These are phyloP conservation scores for Criorhina ranunculi DNA, from an alignment of 2,888 invertebrate species.

Conservation along the genomic window DNA sequence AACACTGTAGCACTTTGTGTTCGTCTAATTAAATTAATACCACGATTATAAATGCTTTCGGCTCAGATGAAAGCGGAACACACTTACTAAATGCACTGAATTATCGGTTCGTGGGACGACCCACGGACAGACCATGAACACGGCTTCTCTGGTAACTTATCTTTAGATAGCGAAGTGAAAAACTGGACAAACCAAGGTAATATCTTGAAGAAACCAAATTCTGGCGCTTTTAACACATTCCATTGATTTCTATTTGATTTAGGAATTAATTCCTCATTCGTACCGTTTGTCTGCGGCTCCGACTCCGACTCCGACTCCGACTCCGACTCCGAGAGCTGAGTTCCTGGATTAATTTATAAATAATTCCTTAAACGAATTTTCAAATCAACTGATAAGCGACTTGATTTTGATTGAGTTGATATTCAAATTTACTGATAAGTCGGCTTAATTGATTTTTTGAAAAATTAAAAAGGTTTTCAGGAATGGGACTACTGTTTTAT, in stretches of 20 bases:
- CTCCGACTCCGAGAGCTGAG: not conserved
- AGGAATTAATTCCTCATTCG: conserved; percentile 34
- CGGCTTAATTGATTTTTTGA: conserved; percentile 52
- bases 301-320: too few relatives aligned
- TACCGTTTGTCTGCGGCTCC: conserved; percentile 5
- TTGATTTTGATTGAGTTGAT: conserved; percentile 48
- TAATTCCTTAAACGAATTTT: conserved; percentile 55
- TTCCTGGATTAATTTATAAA: conserved; percentile 44
- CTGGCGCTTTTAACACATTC: conserved; percentile 69
- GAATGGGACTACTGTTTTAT: conserved; percentile 48
- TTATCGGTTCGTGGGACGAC: conserved; percentile 65
- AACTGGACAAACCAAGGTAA: conserved; percentile 29
- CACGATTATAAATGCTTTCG: conserved; percentile 61
- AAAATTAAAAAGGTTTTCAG: conserved; percentile 37
- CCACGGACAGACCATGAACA: conserved; percentile 11
- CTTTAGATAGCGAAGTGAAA: conserved; percentile 44
- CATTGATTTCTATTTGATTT: conserved; percentile 62
- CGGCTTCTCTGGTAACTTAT: conserved; percentile 24
- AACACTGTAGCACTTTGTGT: conserved; percentile 58
- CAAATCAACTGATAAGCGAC: conserved; percentile 56
- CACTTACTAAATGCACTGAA: conserved; percentile 67
- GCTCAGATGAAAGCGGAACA: conserved; percentile 63
- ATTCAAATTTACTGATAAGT: conserved; percentile 55
- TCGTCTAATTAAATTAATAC: conserved; percentile 68
- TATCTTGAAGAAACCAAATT: conserved; percentile 23